Evolutionary conservation across 2,888 invertebrate genomes (phyloP), one percentile per base, ranked within the genome.

Genomic region (Ormyrus rosae): DNA sequence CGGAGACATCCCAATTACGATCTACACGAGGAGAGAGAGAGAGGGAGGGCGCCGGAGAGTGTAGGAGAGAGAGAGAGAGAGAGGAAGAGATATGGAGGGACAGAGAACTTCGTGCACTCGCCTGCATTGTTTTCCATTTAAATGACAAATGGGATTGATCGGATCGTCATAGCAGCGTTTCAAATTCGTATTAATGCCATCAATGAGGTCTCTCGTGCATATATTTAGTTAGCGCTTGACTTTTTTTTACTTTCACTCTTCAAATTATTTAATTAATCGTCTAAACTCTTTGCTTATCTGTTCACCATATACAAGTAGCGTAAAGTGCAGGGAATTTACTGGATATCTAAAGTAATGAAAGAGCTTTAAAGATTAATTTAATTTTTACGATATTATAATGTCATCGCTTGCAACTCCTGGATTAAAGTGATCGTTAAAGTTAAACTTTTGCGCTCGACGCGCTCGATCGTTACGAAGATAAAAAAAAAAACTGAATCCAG

Each of bases 1-100:
- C 68, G 61, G 70, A 75, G 78, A 78, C 78, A 75, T 78, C 78
- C 75, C 81, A 81, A 81, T 81, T 81, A 81, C 81, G 78, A 78
- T 67, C 65, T 74, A 72, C 76, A 72, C 56, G 63, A 50, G 53
- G 2, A 70, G 65, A 11, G 6, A 6, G 7, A 11, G 70, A 9
- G 46, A 48, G 19, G 13, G 69, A 46, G 53, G 34, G 69, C 34
- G 7, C 51, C n/a, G n/a, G 45, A 34, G 2, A 34, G 3, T 34
- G 34, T 34, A 34, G 34, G 70, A 9, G 46, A 48, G 19, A 2
- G 34, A 34, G 34, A 34, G 34, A 70, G 65, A 11, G 6, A 11
- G 69, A 19, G 55, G 34, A 34, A n/a, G 7, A 11, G 70, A 9
- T 19, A 48, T 3, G 13, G 69, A 46, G 53, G 34, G 69, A 13